phyloP scores from a whole-genome alignment of 1,140 invertebrate species.

The Formica exsecta region DNA sequence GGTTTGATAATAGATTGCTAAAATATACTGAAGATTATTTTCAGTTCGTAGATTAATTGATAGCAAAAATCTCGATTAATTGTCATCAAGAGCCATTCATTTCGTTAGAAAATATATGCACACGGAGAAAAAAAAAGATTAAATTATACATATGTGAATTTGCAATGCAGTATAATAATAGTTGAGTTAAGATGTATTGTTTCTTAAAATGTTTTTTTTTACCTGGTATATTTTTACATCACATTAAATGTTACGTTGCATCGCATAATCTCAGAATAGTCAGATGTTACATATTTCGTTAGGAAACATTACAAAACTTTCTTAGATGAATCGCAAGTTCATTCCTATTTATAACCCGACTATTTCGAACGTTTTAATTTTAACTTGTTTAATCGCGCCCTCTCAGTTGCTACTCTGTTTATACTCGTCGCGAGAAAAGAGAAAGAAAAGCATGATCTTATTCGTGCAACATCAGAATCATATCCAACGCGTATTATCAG shows the following conservation, averaged over 20 bases:
- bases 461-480: background rate
- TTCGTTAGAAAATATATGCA: no score
- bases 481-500: background rate
- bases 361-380: constrained; percentile 51
- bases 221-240: background rate
- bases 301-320: constrained; percentile 33
- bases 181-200: background rate
- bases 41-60: no score
- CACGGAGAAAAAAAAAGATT: no score
- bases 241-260: background rate
- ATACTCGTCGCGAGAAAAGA: background rate
- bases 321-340: constrained; percentile 34
- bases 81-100: no score
- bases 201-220: background rate
- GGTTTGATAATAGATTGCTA: no score
- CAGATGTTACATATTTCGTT: constrained; percentile 12
- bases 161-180: background rate
- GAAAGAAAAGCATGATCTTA: background rate
- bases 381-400: constrained; percentile 43
- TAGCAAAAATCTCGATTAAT: no score
- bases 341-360: constrained; percentile 36
- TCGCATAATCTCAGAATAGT: background rate
- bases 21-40: no score
- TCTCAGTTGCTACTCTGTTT: constrained; percentile 37
- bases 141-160: no score